Evolutionary conservation across 2,113 vertebrate genomes (phyloP), one percentile per base, ranked within the genome.

Genomic region (Lepisosteus oculatus): DNA sequence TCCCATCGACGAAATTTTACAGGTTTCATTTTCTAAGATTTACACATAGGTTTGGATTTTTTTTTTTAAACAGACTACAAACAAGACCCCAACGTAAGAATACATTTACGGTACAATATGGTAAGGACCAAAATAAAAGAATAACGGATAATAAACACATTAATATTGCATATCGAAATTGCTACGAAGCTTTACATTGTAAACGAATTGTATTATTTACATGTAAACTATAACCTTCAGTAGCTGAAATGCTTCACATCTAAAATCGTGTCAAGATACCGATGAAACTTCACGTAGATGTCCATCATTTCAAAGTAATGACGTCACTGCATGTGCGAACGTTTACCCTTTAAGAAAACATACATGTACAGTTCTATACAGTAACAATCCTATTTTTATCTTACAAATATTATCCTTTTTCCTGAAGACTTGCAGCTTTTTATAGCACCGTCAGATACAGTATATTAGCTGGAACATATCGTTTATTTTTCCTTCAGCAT

Each of bases 1-100:
- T 76, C 69, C 62, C 66, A 65, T 71, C 54, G 68, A 73, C 71
- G 59, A 70, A 69, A 70, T 77, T 74, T 71, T 77, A 74, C 63
- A 75, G 57, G 70, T 69, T 68, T 61, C 12, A 72, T 68, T 13
- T 55, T 51, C 47, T 67, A 42, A 61, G 71, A 59, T 71, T 55
- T 42, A 70, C 51, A 77, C 62, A 57, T 63, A 56, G 42, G 42
- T 14, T 71, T 76, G 47, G 70, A 76, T 79, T 73, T 67, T 76
- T 73, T 65, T 54, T 76, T 73, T 65, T 54, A 15, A 67, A 43
- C 67, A 68, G 65, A 69, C 59, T 74, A 72, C 42, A 61, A 70
- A 78, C 54, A 66, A 59, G 43, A 77, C 62, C 13, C 44, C 42
- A 73, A 67, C 55, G 12, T 9, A 73, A 70, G 57, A 55, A 61